These are phyloP conservation scores for Habrosyne pyritoides DNA, from an alignment of 2,888 invertebrate species.

Conservation along the genomic window DNA sequence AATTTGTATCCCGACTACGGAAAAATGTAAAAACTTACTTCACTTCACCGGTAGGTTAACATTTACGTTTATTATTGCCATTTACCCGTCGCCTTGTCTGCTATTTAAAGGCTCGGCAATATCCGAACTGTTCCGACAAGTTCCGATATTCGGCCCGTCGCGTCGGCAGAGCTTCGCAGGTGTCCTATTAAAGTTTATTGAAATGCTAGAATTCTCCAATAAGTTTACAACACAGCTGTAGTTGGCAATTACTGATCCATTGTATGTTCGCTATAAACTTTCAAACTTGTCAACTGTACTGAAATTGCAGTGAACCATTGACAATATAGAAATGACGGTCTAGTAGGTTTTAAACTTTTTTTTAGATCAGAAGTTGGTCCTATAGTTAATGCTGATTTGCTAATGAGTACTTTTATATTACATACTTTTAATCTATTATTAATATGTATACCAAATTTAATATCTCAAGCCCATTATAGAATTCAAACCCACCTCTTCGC, in stretches of 20 bases:
- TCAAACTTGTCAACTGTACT: not conserved
- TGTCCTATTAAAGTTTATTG: slow-evolving; percentile 1
- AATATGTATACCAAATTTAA: too few species aligned
- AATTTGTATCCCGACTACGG: too few species aligned
- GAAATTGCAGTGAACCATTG: not conserved
- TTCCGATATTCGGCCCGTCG: not conserved
- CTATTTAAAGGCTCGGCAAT: not conserved
- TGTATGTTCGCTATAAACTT: not conserved
- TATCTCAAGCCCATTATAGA: too few species aligned
- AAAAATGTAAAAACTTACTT: too few species aligned
- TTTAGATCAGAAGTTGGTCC: too few species aligned
- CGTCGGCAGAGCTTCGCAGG: not conserved
- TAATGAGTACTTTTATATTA: too few species aligned
- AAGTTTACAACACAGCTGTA: not conserved
- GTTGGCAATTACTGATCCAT: not conserved
- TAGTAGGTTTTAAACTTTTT: too few species aligned
- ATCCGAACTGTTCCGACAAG: not conserved
- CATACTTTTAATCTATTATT: too few species aligned
- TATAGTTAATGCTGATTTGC: too few species aligned
- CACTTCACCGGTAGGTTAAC: not conserved
- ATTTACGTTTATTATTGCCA: not conserved
- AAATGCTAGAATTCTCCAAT: not conserved
- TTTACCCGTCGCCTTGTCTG: not conserved
- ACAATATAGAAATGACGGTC: too few species aligned
- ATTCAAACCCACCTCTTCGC: too few species aligned